These are phyloP conservation scores for Porphyrio hochstetteri DNA, from an alignment of 2,113 vertebrate genomes.

Conservation along the genomic window DNA sequence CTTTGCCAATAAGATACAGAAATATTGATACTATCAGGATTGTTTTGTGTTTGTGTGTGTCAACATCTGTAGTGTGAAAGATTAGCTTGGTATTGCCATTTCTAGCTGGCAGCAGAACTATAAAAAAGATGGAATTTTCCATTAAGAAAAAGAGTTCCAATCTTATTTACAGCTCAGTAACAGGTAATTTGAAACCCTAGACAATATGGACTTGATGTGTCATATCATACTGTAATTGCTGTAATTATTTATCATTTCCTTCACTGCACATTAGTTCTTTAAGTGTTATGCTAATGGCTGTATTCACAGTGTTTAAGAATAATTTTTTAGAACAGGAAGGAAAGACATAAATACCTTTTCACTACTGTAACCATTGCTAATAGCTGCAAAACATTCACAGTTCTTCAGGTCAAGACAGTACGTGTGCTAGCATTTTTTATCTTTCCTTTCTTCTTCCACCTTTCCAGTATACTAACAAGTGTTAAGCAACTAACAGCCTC, in stretches of 20 bases:
- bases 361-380: not conserved
- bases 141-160: not conserved
- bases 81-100: not conserved
- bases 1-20: not conserved
- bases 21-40: not conserved
- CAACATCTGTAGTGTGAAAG: not conserved
- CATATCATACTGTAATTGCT: not conserved
- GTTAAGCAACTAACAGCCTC: not conserved
- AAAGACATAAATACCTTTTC: not conserved
- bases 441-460: not conserved
- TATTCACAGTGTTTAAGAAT: not conserved
- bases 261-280: not conserved
- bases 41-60: not conserved
- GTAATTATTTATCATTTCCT: slow-evolving; percentile 35
- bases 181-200: not conserved
- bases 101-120: not conserved
- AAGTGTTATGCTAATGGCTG: not conserved
- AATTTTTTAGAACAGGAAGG: not conserved
- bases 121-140: not conserved
- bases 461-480: not conserved
- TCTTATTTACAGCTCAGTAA: not conserved
- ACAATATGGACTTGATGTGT: not conserved
- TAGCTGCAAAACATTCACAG: not conserved
- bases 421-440: not conserved
- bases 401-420: not conserved